phyloP scores from a whole-genome alignment of 2,797 vertebrate species.

The Ambastaia sidthimunki region DNA sequence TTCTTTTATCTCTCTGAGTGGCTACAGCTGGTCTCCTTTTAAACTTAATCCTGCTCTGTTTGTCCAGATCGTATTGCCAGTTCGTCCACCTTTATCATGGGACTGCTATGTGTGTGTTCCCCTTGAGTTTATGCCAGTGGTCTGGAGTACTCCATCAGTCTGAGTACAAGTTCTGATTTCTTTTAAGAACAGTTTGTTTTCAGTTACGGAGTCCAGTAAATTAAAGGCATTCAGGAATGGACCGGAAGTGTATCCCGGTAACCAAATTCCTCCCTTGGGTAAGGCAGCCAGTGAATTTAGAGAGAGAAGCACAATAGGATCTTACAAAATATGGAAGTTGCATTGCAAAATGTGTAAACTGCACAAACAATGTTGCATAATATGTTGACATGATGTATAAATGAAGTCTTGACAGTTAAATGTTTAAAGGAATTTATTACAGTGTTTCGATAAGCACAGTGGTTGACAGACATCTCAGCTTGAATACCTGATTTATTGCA shows the following conservation, averaged over 20 bases:
- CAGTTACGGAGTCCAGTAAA: too few species aligned
- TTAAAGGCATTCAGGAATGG: too few species aligned
- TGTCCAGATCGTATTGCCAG: slow-evolving; percentile 32
- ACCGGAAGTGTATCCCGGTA: too few species aligned
- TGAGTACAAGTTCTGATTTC: slow-evolving; percentile 18
- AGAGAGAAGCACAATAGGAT: too few species aligned
- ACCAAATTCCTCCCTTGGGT: too few species aligned
- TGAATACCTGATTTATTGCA: slow-evolving; percentile 1
- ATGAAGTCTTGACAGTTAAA: not conserved
- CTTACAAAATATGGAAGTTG: slow-evolving; percentile 32
- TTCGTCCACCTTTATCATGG: slow-evolving; percentile 48
- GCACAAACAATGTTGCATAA: slow-evolving; percentile 19
- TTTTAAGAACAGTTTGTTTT: too few species aligned
- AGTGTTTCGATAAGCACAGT: too few species aligned
- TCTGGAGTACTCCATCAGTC: not conserved
- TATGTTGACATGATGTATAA: not conserved
- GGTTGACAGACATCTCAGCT: too few species aligned
- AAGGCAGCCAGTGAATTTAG: slow-evolving; percentile 36
- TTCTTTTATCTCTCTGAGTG: not conserved
- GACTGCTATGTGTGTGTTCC: slow-evolving; percentile 34
- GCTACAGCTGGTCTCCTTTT: not conserved
- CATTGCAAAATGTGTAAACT: too few species aligned
- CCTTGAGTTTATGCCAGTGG: slow-evolving; percentile 4
- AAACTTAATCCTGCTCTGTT: slow-evolving; percentile 51
- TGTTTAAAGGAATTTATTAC: too few species aligned